These are phyloP conservation scores for Semicossyphus pulcher DNA, from an alignment of 2,113 vertebrate species.

Conservation along the genomic window DNA sequence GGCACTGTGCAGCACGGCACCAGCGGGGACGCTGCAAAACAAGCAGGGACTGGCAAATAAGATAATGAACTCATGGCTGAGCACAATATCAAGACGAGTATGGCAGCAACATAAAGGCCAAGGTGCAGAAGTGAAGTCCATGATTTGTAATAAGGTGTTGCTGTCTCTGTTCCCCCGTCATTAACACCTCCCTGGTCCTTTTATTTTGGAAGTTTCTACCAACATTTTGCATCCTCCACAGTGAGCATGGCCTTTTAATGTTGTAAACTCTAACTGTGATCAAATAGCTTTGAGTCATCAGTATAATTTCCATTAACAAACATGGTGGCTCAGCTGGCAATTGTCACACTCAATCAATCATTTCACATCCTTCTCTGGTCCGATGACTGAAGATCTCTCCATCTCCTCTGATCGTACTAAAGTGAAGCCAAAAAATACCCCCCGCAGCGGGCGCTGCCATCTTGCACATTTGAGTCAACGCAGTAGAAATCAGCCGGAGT, in stretches of 20 bases:
- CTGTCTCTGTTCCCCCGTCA: conserved; percentile 39
- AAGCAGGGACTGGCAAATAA: conserved; percentile 34
- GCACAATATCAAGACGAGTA: conserved; percentile 38
- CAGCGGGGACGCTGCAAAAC: conserved; percentile 23
- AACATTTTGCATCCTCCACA: background rate
- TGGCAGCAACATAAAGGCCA: conserved; percentile 45
- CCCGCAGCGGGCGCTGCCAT: too few species aligned
- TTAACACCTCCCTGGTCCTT: conserved; percentile 30
- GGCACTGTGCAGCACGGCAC: conserved; percentile 12
- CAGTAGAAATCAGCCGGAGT: too few species aligned
- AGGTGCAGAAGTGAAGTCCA: conserved; percentile 28
- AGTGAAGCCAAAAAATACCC: too few species aligned
- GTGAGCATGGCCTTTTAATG: background rate
- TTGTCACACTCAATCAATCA: conserved; percentile 14
- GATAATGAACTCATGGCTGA: conserved; percentile 32
- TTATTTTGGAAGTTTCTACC: conserved; percentile 13
- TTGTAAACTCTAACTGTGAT: background rate
- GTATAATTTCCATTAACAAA: conserved; percentile 10
- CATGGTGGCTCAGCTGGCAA: conserved; percentile 2
- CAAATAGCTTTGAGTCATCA: background rate
- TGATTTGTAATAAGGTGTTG: conserved; percentile 57
- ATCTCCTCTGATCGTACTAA: too few species aligned
- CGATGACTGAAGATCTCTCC: too few species aligned
- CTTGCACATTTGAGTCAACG: too few species aligned
- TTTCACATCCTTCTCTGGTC: background rate